phyloP scores from a whole-genome alignment of 2,797 vertebrate genomes.

The Mycteria americana region DNA sequence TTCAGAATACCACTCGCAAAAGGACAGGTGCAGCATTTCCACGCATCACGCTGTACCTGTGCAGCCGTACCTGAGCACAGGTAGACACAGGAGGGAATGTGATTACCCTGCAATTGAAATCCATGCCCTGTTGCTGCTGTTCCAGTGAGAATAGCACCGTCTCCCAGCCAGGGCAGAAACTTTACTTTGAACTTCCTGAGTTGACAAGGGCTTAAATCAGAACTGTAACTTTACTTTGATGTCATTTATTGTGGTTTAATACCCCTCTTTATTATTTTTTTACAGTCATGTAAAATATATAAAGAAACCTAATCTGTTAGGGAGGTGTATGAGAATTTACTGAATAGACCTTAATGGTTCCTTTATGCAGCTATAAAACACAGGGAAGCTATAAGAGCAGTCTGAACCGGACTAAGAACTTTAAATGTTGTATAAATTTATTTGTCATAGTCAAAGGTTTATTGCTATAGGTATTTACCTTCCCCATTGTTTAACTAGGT shows the following conservation, averaged over 20 bases:
- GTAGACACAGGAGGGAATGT: not conserved
- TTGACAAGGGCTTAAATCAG: conserved; percentile 60
- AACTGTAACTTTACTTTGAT: conserved; percentile 44
- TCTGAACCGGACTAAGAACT: not conserved
- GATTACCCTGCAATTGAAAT: not conserved
- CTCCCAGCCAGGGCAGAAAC: not conserved
- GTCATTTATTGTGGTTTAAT: conserved; percentile 54
- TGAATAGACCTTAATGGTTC: conserved; percentile 28
- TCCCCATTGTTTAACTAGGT: conserved; percentile 35
- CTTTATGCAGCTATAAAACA: conserved; percentile 57
- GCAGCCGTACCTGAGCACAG: not conserved
- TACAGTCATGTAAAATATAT: conserved; percentile 51
- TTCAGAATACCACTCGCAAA: not conserved
- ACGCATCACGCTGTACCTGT: not conserved
- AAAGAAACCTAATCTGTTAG: conserved; percentile 40
- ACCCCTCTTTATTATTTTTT: conserved; percentile 37
- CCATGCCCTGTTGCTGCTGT: not conserved
- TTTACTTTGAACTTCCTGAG: conserved; percentile 48
- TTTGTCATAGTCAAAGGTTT: conserved; percentile 45
- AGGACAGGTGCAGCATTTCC: not conserved
- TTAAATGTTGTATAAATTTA: conserved; percentile 40
- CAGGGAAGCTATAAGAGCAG: conserved; percentile 21
- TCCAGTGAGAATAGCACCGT: not conserved
- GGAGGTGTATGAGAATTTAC: conserved; percentile 36
- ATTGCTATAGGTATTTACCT: conserved; percentile 38